Conservation (phyloP, 2,797 vertebrate genomes). For the Gobionotothen gibberifrons region DNA sequence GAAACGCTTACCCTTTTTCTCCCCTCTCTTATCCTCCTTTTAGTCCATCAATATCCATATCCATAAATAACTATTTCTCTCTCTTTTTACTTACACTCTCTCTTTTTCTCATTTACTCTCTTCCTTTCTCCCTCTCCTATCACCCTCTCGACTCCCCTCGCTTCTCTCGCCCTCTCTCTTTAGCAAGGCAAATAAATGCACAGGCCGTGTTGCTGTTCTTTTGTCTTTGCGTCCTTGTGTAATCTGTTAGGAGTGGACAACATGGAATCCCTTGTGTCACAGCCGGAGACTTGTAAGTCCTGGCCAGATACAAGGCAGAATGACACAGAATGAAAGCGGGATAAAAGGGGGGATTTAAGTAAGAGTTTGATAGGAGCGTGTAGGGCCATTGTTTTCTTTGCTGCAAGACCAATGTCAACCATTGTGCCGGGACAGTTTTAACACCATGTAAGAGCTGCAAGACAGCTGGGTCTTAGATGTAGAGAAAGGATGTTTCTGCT, state of each 20-base stretch:
- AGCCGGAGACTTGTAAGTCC: constrained; percentile 82
- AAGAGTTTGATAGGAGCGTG: constrained; percentile 77
- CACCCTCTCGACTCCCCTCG: constrained; percentile 22
- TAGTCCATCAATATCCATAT: constrained; percentile 59
- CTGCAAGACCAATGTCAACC: constrained; percentile 73
- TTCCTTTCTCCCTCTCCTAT: constrained; percentile 46
- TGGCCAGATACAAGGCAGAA: constrained; percentile 79
- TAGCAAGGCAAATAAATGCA: constrained; percentile 86
- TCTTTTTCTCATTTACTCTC: constrained; percentile 53
- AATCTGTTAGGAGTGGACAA: constrained; percentile 86
- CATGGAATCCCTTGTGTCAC: constrained; percentile 83
- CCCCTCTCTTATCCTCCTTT: constrained; percentile 52
- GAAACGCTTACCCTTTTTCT: constrained; percentile 59
- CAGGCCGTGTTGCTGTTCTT: constrained; percentile 79
- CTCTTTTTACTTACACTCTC: constrained; percentile 18
- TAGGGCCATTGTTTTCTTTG: constrained; percentile 78
- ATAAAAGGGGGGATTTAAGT: constrained; percentile 76
- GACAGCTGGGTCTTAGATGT: constrained; percentile 57
- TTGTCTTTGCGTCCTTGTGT: constrained; percentile 86
- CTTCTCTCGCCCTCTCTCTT: constrained; percentile 56
- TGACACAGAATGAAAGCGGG: constrained; percentile 79
- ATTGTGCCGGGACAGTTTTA: constrained; percentile 70
- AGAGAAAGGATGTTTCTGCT: constrained; percentile 45
- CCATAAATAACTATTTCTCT: constrained; percentile 41
- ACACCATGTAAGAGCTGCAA: constrained; percentile 62